A percentile compares a stretch with the other conserved stretches of the same genome.
Conservation (phyloP, 2,888 invertebrate species). For the Bombyx huttoni region DNA sequence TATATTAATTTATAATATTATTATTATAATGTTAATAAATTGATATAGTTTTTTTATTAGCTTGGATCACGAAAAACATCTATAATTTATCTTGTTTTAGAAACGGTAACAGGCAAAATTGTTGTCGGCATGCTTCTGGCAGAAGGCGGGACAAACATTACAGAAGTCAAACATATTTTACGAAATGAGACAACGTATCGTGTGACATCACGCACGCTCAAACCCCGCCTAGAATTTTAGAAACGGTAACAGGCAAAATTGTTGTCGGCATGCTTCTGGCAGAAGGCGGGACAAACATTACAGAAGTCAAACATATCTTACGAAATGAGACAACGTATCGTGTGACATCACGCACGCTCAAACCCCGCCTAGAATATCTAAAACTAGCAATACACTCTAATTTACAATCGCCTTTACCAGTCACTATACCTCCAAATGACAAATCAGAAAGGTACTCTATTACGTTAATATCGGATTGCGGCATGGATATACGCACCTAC, state of each 20-base stretch:
- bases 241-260: conserved; percentile 43
- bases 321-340: conserved; percentile 31
- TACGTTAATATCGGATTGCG: conserved; percentile 52
- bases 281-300: conserved; percentile 49
- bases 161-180: conserved; percentile 46
- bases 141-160: conserved; percentile 49
- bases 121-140: conserved; percentile 43
- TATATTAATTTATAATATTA: no score
- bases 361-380: conserved; percentile 33
- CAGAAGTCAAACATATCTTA: conserved; percentile 46
- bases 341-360: conserved; percentile 33
- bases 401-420: conserved; percentile 30
- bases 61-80: neutral
- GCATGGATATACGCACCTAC: conserved; percentile 58
- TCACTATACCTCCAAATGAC: conserved; percentile 34
- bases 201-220: conserved; percentile 33
- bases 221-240: conserved; percentile 52
- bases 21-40: no score
- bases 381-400: conserved; percentile 37
- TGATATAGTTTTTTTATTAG: no score
- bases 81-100: conserved; percentile 23
- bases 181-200: conserved; percentile 31
- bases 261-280: conserved; percentile 43
- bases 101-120: conserved; percentile 43
- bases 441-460: conserved; percentile 44